phyloP scores from a whole-genome alignment of 2,113 vertebrate genomes.

The Catharus fuscescens region DNA sequence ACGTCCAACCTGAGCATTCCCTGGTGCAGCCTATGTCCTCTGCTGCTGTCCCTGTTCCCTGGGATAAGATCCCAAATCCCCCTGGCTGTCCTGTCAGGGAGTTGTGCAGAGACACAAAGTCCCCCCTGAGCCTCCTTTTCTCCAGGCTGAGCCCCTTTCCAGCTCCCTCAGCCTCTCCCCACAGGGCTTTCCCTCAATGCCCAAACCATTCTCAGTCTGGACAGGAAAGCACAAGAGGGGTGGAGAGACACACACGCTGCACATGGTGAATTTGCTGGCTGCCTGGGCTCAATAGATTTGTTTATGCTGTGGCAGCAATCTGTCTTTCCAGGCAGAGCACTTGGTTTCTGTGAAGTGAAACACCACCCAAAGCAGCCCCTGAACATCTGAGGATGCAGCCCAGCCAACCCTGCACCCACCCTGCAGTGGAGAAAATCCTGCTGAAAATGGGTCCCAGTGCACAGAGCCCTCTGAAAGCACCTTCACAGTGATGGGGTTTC shows the following conservation, averaged over 20 bases:
- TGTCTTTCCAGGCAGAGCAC: neutral
- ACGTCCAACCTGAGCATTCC: neutral
- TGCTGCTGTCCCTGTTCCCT: neutral
- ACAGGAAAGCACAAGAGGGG: neutral
- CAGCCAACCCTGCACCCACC: neutral
- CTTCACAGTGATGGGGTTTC: neutral
- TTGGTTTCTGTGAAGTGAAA: neutral
- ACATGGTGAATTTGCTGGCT: neutral
- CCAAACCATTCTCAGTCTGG: neutral
- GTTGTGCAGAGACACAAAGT: neutral
- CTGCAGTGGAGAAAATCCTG: neutral
- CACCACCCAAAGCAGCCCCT: neutral
- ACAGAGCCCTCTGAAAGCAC: accelerated
- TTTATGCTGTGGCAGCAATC: neutral
- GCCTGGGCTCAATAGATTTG: neutral
- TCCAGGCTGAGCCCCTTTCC: neutral
- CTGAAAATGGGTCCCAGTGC: neutral
- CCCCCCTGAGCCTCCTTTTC: neutral
- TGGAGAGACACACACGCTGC: accelerated
- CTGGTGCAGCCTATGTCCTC: neutral
- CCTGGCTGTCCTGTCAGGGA: neutral
- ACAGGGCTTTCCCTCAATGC: neutral
- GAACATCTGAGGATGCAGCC: neutral
- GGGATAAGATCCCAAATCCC: neutral
- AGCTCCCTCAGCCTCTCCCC: neutral